Percentiles rank a stretch among this genome's conserved stretches.
Evolutionary conservation across 2,797 vertebrate species (phyloP).

Genomic region (Oreonectes daqikongensis): DNA sequence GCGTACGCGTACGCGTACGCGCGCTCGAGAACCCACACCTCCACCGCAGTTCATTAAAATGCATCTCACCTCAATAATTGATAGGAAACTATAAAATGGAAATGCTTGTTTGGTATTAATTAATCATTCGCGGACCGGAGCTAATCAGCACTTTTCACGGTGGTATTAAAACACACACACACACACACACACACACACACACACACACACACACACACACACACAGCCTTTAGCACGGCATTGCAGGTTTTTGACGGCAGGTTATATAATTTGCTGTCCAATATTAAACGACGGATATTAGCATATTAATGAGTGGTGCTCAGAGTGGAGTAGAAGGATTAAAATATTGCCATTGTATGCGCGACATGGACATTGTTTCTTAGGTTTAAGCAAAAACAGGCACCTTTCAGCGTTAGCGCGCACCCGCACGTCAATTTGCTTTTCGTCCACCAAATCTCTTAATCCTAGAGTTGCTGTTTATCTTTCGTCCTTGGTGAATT

Average conservation of each 20-base stretch:
- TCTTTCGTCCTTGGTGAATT: constrained; percentile 42
- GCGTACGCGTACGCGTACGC: too few species aligned
- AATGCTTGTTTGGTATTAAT: constrained; percentile 60
- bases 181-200: constrained; percentile 7
- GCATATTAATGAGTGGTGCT: constrained; percentile 57
- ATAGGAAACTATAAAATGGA: constrained; percentile 63
- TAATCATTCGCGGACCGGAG: constrained; percentile 56
- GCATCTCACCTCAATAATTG: constrained; percentile 59
- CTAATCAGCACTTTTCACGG: constrained; percentile 59
- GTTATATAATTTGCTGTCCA: constrained; percentile 54
- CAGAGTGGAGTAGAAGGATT: constrained; percentile 43
- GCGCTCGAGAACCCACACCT: constrained; percentile 26
- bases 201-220: too few species aligned
- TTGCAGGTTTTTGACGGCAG: constrained; percentile 49
- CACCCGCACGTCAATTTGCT: constrained; percentile 7
- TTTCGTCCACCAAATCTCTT: constrained; percentile 44
- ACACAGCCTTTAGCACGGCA: too few species aligned
- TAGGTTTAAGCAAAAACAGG: constrained; percentile 3
- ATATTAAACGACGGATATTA: constrained; percentile 63
- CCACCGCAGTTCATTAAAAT: constrained; percentile 56
- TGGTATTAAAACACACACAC: constrained; percentile 40
- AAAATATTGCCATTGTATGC: constrained; percentile 39
- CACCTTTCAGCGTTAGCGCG: constrained; percentile 20
- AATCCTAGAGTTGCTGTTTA: constrained; percentile 48
- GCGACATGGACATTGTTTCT: constrained; percentile 42